A percentile compares a stretch with the other conserved stretches of the same genome.
phyloP scores from a whole-genome alignment of 2,113 vertebrate species.

The Chiloscyllium plagiosum region DNA sequence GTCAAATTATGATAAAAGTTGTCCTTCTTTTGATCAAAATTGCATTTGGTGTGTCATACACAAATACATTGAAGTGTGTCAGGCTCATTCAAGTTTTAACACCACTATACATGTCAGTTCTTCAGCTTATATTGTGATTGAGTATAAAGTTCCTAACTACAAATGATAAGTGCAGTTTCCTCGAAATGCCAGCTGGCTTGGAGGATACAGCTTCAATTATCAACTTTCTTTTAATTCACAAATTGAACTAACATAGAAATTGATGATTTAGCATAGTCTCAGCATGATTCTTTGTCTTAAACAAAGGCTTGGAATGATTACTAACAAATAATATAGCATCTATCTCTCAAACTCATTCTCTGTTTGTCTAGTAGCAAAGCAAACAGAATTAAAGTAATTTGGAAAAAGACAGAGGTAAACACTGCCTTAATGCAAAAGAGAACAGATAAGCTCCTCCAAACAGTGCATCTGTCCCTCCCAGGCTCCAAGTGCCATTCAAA shows the following conservation, averaged over 20 bases:
- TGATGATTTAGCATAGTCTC: no score
- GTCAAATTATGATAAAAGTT: not conserved
- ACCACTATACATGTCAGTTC: not conserved
- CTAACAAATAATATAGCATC: not conserved
- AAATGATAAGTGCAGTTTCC: not conserved
- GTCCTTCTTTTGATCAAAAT: not conserved
- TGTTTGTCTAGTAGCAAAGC: not conserved
- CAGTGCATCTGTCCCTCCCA: conserved; percentile 44
- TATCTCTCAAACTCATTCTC: not conserved
- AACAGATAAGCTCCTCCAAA: conserved; percentile 9
- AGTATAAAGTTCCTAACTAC: not conserved
- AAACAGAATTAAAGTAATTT: conserved; percentile 13
- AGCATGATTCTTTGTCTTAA: no score
- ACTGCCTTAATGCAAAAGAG: conserved; percentile 21
- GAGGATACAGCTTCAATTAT: not conserved
- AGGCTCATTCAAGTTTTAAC: not conserved
- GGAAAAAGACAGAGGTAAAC: not conserved
- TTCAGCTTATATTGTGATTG: not conserved
- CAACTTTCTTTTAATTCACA: not conserved
- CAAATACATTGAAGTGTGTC: not conserved
- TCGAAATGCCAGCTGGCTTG: not conserved
- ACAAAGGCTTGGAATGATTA: not conserved
- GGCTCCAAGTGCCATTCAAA: conserved; percentile 50
- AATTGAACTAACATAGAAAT: not conserved
- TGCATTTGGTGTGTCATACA: not conserved